phyloP scores from a whole-genome alignment of 92 coral and sea anemone genomes.

The Zoanthus gigantus region DNA sequence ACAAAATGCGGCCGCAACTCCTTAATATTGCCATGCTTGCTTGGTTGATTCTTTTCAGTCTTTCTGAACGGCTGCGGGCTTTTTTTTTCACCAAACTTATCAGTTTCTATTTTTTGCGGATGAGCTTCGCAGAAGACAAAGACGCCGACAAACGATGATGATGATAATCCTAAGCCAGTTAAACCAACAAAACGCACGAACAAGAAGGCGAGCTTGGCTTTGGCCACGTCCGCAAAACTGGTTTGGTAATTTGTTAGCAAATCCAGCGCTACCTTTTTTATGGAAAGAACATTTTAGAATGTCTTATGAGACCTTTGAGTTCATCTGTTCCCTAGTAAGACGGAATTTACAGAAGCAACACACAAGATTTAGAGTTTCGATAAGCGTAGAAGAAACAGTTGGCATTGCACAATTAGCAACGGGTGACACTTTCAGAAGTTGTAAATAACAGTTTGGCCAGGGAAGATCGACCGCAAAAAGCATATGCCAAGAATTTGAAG shows the following conservation, averaged over 20 bases:
- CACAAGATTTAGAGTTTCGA: conserved; percentile 55
- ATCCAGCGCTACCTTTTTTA: conserved; percentile 28
- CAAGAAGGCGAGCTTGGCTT: conserved; percentile 28
- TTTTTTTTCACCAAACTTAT: too few species aligned
- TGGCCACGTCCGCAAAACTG: conserved; percentile 26
- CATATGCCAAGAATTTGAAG: too few species aligned
- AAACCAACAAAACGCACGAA: conserved; percentile 26
- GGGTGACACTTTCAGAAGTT: too few species aligned
- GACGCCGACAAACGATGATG: conserved; percentile 32
- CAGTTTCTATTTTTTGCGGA: background rate
- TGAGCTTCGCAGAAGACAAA: conserved; percentile 26
- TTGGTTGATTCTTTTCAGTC: too few species aligned
- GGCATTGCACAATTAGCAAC: background rate
- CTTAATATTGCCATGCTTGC: too few species aligned
- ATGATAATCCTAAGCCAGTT: conserved; percentile 15
- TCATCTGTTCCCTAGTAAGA: conserved; percentile 28
- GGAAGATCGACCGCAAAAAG: too few species aligned
- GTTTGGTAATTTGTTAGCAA: conserved; percentile 30
- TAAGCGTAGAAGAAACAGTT: conserved; percentile 60
- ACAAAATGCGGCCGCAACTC: too few species aligned
- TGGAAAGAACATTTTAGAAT: conserved; percentile 32
- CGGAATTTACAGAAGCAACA: conserved; percentile 50
- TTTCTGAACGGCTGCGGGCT: too few species aligned
- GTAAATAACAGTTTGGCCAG: too few species aligned
- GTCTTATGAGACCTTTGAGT: conserved; percentile 21